Evolutionary conservation across 2,113 vertebrate species (phyloP), one percentile per base, ranked within the genome.

Genomic region (Colossoma macropomum): DNA sequence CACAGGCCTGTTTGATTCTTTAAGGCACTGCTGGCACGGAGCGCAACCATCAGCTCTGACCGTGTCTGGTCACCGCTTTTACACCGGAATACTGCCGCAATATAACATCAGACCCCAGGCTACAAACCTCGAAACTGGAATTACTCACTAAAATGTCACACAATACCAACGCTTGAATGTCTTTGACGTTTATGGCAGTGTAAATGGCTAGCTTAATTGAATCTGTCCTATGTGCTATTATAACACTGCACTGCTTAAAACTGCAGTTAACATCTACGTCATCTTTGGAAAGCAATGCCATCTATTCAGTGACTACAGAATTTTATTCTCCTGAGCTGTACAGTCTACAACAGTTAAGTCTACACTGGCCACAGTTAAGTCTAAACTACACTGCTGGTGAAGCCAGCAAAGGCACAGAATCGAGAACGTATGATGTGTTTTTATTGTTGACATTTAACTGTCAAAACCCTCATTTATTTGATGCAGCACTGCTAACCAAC

Each of bases 131-230:
- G 45, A 77, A 83, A 69, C 68, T 45, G n/a, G 48, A 77, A 77
- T 77, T 66, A 62, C 66, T 83, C 66, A 25, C 76, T 77, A 77
- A 77, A 83, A 83, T 70, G 81, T 77, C 54, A 71, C 16, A 32
- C 34, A 71, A 83, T 34, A 62, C 60, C 56, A 59, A 77, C 15
- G 74, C 34, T 12, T 15, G 34, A 83, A n/a, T 30, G 54, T 83
- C 50, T 60, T 32, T 77, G 81, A 83, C 74, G 54, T 83, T 83
- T 77, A 83, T 75, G 59, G 54, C 34, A 45, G 52, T 70, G 72
- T 70, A 83, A 75, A 82, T 41, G 63, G 72, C 65, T 11, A 12
- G 74, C 54, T 71, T 70, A 83, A 77, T 77, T 76, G 65, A 83
- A 77, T 77, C 52, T 70, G 74, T 62, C 66, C 74, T 25, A 38